Conservation (phyloP, 2,888 invertebrate genomes). For the Amiota communis region DNA sequence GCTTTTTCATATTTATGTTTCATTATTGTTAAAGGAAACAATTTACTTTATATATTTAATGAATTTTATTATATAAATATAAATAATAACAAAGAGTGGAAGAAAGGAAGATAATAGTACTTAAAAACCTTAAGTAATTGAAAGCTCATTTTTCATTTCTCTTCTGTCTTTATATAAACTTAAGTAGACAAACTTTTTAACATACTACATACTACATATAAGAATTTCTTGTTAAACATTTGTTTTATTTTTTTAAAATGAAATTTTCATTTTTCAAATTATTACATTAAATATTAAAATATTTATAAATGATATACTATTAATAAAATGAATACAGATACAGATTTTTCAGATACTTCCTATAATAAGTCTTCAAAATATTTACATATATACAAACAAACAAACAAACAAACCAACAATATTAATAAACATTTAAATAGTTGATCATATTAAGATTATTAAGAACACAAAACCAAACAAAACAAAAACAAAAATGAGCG, state of each 20-base stretch:
- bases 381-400: constrained; percentile 27
- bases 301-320: constrained; percentile 34
- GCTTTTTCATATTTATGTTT: too few species aligned
- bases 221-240: constrained; percentile 27
- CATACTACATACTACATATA: constrained; percentile 22
- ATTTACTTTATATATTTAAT: too few species aligned
- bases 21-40: too few species aligned
- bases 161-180: neutral
- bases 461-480: neutral
- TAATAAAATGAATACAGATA: constrained; percentile 33
- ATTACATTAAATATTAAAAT: too few species aligned
- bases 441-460: neutral
- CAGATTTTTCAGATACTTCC: constrained; percentile 30
- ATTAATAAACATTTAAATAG: constrained; percentile 32
- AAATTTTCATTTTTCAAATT: neutral
- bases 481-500: constrained; percentile 23
- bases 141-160: too few species aligned
- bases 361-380: constrained; percentile 38
- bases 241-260: neutral
- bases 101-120: neutral
- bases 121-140: neutral
- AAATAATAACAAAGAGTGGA: too few species aligned
- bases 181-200: constrained; percentile 29
- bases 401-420: constrained; percentile 22
- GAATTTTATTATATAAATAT: too few species aligned